These are phyloP conservation scores for Hyppa rectilinea DNA, from an alignment of 2,888 invertebrate genomes.

Conservation along the genomic window DNA sequence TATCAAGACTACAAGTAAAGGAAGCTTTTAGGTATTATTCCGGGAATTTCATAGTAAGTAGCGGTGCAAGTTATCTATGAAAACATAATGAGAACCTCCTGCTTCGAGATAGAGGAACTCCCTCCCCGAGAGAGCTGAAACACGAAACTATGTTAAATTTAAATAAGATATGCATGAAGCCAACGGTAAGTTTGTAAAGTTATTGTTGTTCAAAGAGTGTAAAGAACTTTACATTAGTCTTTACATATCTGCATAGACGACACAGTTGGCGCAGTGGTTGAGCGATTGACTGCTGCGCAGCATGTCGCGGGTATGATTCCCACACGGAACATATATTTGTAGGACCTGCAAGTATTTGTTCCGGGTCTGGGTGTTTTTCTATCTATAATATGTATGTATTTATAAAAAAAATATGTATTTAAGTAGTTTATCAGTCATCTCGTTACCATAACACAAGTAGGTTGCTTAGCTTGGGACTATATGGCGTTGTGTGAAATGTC, in stretches of 20 bases:
- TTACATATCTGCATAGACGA: not conserved
- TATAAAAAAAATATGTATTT: no score
- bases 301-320: no score
- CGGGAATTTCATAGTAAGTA: not conserved
- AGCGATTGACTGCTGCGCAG: no score
- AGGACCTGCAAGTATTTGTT: no score
- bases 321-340: no score
- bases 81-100: not conserved
- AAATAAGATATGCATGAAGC: constrained; percentile 6
- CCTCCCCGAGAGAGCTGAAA: not conserved
- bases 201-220: not conserved
- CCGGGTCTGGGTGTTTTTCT: no score
- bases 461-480: no score
- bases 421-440: no score
- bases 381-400: no score
- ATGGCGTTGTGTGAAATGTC: no score
- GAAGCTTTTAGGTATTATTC: constrained; percentile 11
- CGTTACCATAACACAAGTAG: no score
- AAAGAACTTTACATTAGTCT: not conserved
- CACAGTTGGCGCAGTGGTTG: no score
- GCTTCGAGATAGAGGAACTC: not conserved
- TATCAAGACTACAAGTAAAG: not conserved
- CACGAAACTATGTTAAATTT: not conserved
- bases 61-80: constrained; percentile 5
- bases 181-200: not conserved